Conservation (phyloP, 2,113 vertebrate genomes). For the Hepsetus odoe region DNA sequence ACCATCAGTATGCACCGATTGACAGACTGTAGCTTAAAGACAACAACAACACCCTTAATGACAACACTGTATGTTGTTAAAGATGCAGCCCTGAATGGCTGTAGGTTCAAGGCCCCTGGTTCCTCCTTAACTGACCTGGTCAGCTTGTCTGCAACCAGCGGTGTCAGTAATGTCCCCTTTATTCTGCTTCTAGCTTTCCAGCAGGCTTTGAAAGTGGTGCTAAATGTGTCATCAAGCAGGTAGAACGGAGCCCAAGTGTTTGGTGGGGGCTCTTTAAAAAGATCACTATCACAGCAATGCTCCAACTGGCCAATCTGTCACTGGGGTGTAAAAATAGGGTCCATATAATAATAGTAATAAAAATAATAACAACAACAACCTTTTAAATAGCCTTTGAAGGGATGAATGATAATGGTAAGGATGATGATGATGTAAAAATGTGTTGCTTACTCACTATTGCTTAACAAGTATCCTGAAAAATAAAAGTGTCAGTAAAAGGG, state of each 20-base stretch:
- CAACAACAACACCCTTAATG: not conserved
- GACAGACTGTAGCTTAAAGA: not conserved
- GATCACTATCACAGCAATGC: slow-evolving; percentile 28
- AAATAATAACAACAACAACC: no score
- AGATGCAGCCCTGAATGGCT: not conserved
- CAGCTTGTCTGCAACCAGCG: not conserved
- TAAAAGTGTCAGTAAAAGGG: not conserved
- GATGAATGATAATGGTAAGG: no score
- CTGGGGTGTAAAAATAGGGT: no score
- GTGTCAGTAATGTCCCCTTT: slow-evolving; percentile 19
- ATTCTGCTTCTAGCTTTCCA: slow-evolving; percentile 71
- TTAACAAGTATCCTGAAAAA: not conserved
- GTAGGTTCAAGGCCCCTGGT: not conserved
- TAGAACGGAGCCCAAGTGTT: slow-evolving; percentile 75
- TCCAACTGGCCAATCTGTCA: not conserved
- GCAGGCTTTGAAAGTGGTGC: slow-evolving; percentile 75
- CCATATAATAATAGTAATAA: no score
- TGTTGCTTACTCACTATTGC: no score
- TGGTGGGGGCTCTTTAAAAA: slow-evolving; percentile 59
- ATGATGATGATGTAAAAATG: no score
- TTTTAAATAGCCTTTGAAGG: no score
- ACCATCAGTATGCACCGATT: not conserved
- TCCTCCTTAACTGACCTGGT: not conserved
- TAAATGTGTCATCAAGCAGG: slow-evolving; percentile 75
- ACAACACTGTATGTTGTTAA: not conserved